Evolutionary conservation across 2,888 invertebrate species (phyloP).

Genomic region (Volucella inflata): DNA sequence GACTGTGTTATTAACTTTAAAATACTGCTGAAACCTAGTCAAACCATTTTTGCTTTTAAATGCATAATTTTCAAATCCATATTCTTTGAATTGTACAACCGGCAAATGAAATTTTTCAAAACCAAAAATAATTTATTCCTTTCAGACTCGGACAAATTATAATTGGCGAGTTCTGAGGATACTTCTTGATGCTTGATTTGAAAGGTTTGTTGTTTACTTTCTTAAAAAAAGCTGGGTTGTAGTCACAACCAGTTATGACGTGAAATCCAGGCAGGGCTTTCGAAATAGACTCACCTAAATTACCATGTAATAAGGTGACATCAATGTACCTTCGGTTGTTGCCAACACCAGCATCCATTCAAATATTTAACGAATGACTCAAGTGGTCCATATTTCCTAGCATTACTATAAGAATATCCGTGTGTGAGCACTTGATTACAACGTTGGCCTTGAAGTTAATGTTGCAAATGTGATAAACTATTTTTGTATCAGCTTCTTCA

Average conservation of each 20-base stretch:
- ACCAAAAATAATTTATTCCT: no score
- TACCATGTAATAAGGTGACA: neutral
- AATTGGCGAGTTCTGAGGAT: no score
- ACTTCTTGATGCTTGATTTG: no score
- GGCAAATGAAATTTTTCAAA: no score
- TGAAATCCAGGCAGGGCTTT: slow-evolving; percentile 5
- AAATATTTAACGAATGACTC: no score
- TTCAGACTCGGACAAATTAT: no score
- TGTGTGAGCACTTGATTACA: neutral
- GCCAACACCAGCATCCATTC: neutral
- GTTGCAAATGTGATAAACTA: slow-evolving; percentile 29
- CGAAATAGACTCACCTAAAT: neutral
- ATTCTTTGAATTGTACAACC: no score
- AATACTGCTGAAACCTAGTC: no score
- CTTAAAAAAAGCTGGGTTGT: slow-evolving; percentile 5
- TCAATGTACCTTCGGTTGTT: neutral
- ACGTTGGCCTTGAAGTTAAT: slow-evolving; percentile 15
- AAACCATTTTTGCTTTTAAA: no score
- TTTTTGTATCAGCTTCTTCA: slow-evolving; percentile 30
- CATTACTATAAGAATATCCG: slow-evolving; percentile 13
- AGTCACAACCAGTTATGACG: slow-evolving; percentile 1
- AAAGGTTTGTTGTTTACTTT: no score
- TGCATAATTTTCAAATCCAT: no score
- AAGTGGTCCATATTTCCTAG: neutral
- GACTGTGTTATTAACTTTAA: no score